Base-by-base conservation (phyloP, 2,888 invertebrate species). In the Eristalis pertinax region DNA sequence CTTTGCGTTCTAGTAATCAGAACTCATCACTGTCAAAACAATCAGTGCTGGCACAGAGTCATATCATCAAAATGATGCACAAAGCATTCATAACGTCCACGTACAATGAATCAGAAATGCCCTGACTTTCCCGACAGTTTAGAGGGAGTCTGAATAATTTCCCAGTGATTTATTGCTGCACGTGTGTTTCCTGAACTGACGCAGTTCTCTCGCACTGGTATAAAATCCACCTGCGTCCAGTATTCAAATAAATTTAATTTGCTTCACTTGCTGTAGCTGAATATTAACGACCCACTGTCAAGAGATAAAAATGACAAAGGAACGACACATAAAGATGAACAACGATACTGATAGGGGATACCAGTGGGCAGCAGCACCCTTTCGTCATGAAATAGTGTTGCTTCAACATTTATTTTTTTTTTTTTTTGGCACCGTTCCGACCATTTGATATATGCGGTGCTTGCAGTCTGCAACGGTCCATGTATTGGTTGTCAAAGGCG, bases 251-350 rank as follows among this genome's bases (percentile, higher is more conserved):
- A 50, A 43, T 50, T 67, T 50, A 11, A 7, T 50, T 50, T 32
- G 43, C 32, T 43, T 32, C 63, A 50, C 62, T 73, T 63, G 64
- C 68, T 77, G 81, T 77, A 78, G 77, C 67, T 69, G 67, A 77
- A 72, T 83, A 84, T 84, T 84, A 69, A 84, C 68, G 69, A 70
- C 79, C 69, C 84, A 79, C 73, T 74, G 79, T 63, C 60, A 24
- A 35, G 43, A 74, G 60, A 70, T 19, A 79, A 74, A 79, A 74
- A 26, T 67, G 79, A 79, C 83, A 84, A 78, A 68, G 19, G 63
- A 62, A 79, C 63, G 73, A 43, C 77, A 83, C 72, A 72, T 68
- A 38, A 35, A 60, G 19, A 56, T 29, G 75, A 65, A 58, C 43
- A 77, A n/a, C n/a, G 50, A 50, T 2, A 8, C 8, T 19, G 50